Evolutionary conservation across 2,888 invertebrate genomes (phyloP), one percentile per base, ranked within the genome.

Genomic region (Hypsopygia costalis): DNA sequence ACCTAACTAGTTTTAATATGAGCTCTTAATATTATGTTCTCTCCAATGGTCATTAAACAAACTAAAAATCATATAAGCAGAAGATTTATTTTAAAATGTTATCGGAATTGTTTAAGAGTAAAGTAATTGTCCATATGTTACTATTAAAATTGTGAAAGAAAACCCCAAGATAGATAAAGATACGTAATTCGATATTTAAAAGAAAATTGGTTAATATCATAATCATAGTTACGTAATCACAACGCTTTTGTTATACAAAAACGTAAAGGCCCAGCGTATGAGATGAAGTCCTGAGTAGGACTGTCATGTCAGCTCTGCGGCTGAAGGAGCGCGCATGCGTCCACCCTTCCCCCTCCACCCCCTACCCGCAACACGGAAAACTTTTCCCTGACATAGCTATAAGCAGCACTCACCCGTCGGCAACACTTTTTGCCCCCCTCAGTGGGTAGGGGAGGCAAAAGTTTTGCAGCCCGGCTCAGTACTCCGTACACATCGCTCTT

Each of bases 321-420:
- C 57, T 57, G 31, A 33, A 28, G 16, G 6, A 36, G n/a, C 57
- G 78, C 86, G 87, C 88, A 85, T 81, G 87, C 87, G 87, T 53
- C 65, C 58, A 52, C 69, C 69, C 59, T 51, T 58, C 51, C 69
- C 62, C 72, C 67, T 52, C 61, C 45, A 43, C 62, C 72, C 73
- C 64, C 81, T 62, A 59, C 87, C 87, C 86, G 87, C 86, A 86
- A 87, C 86, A 88, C 83, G 88, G 83, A 87, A 88, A 88, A 88
- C 87, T 88, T 88, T 88, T 87, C 85, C 80, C 81, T 67, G 56
- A 88, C 85, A 87, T 81, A 88, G 81, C 81, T 87, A 88, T 81
- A 87, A 76, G 69, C 73, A 78, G 69, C 70, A 68, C 73, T 78
- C 81, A 78, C 83, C 86, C 82, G 85, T 77, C 83, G 85, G 83